phyloP scores from a whole-genome alignment of 2,797 vertebrate species.

The Podarcis lilfordi region DNA sequence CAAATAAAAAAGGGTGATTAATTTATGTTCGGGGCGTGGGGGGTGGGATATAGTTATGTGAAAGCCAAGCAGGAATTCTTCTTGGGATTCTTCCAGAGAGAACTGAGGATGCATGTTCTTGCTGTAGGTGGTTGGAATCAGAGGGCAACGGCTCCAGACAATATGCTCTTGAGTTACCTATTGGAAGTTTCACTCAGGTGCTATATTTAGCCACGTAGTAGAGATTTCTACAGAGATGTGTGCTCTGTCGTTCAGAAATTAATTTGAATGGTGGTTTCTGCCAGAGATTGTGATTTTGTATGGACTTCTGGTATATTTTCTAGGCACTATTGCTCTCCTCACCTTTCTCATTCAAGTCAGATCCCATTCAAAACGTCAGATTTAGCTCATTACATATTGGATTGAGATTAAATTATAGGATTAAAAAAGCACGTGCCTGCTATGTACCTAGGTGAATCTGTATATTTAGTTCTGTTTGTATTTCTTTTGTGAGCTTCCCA shows the following conservation, averaged over 20 bases:
- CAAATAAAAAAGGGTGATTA: background rate
- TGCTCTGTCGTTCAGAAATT: slow-evolving; percentile 7
- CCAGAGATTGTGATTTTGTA: background rate
- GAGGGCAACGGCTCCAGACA: slow-evolving; percentile 30
- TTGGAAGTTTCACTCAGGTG: slow-evolving; percentile 44
- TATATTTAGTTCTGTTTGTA: background rate
- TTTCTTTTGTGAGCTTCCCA: background rate
- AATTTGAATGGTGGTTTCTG: background rate
- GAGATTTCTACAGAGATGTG: slow-evolving; percentile 41
- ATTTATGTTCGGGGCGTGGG: background rate
- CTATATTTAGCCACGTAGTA: slow-evolving; percentile 32
- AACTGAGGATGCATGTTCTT: background rate
- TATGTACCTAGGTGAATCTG: slow-evolving; percentile 4
- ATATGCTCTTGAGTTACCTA: slow-evolving; percentile 31
- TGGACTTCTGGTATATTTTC: background rate
- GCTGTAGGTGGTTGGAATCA: slow-evolving; percentile 20
- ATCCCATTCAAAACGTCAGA: background rate
- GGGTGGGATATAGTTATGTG: fast-evolving
- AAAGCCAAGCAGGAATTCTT: slow-evolving; percentile 36
- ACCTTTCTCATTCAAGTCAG: background rate
- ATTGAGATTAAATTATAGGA: background rate
- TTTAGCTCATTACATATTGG: background rate
- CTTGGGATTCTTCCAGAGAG: background rate
- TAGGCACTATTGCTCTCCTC: background rate
- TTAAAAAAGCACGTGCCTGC: background rate